Evolutionary conservation across 2,797 vertebrate species (phyloP), one percentile per base, ranked within the genome.

Genomic region (Syncerus caffer): DNA sequence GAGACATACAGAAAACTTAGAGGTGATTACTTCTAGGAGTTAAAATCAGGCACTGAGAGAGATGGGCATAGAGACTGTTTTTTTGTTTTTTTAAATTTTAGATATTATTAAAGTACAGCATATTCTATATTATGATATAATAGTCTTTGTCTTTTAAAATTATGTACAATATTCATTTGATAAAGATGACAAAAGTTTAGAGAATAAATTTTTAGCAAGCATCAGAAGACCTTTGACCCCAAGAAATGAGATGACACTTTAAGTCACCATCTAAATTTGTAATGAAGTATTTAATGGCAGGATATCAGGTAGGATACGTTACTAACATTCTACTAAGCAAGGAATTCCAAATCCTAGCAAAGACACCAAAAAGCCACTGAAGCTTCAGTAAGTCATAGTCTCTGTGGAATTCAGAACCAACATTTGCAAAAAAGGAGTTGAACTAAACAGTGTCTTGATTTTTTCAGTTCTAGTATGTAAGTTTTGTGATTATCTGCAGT

Each of bases 241-340:
- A 29, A 14, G 11, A 38, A 58, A 29, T 23, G 6, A 14, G 21
- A 50, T 17, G 17, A 60, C 31, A 9, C 21, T 27, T 27, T 23
- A 9, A 2, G 7, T 21, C 3, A 53, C 4, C 8, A 7, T 19
- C 15, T 58, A 11, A 1, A 47, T 53, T 8, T 57, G 1, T 16
- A 19, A 19, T 27, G 6, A 67, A 31, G 8, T 6, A 74, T 42
- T 74, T 21, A 23, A 14, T 25, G 42, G 4, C 25, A 45, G 34
- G 2, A 0, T 7, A 38, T 8, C 10, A 7, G 4, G 0, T 3
- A n/a, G 31, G 11, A 1, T 58, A 57, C 34, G 31, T 8, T 62
- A 67, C 2, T 19, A 19, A 76, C 0, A 10, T 11, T 85, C 10
- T 42, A 15, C 34, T 7, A 15, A 25, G 27, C 3, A 31, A 6